phyloP scores from a whole-genome alignment of 2,113 vertebrate genomes.

The Microcebus griseorufus region DNA sequence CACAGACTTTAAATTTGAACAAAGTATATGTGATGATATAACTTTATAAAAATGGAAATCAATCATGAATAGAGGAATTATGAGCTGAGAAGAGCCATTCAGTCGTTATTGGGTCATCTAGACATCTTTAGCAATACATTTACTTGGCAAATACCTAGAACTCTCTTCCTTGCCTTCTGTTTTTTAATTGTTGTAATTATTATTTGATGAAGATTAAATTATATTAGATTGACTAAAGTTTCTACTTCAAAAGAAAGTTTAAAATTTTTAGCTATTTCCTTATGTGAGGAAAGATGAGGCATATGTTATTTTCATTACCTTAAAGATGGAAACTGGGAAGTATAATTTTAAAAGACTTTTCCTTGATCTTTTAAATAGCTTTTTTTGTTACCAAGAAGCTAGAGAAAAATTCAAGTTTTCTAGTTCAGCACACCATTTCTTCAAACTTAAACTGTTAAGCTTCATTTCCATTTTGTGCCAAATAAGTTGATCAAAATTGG shows the following conservation, averaged over 20 bases:
- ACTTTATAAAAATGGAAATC: conserved; percentile 22
- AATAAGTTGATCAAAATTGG: neutral
- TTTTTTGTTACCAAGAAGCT: neutral
- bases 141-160: neutral
- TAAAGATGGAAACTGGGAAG: conserved; percentile 1
- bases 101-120: neutral
- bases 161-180: neutral
- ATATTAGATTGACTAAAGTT: neutral
- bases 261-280: neutral
- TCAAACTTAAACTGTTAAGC: neutral
- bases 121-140: neutral
- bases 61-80: neutral
- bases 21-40: neutral
- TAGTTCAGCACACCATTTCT: neutral
- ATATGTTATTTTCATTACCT: neutral
- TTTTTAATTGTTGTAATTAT: neutral
- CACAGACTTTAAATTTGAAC: conserved; percentile 34
- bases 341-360: neutral
- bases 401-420: neutral
- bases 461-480: neutral
- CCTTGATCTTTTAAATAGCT: neutral
- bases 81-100: neutral
- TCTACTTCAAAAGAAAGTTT: conserved; percentile 34
- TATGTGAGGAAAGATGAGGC: neutral
- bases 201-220: conserved; percentile 41